A percentile compares a stretch with the other conserved stretches of the same genome.
Evolutionary conservation across 1,140 invertebrate species (phyloP).

Genomic region (Planococcus citri): DNA sequence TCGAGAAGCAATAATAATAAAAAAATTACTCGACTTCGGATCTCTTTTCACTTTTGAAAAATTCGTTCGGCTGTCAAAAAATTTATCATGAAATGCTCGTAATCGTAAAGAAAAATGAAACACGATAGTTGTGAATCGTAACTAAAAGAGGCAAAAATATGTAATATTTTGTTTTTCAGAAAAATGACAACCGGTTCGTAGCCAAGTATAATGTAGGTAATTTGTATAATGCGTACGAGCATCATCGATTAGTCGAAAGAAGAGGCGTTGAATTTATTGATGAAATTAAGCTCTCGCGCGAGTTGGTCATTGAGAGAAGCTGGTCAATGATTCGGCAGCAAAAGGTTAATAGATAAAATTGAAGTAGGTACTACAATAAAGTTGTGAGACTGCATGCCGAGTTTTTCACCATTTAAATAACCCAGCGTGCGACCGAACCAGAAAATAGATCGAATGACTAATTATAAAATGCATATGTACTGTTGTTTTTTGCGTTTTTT

Average conservation of each 20-base stretch:
- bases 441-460: not conserved
- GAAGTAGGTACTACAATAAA: not conserved
- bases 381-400: not conserved
- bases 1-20: too few relatives aligned
- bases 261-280: conserved; percentile 2
- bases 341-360: not conserved
- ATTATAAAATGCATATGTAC: conserved; percentile 2
- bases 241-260: not conserved
- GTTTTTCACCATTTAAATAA: not conserved
- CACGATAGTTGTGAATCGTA: not conserved
- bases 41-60: too few relatives aligned
- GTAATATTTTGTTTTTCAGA: not conserved
- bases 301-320: not conserved
- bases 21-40: too few relatives aligned
- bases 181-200: not conserved
- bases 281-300: not conserved
- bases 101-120: not conserved
- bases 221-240: not conserved
- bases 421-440: not conserved
- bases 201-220: too few relatives aligned
- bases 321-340: not conserved
- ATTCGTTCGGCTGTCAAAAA: too few relatives aligned
- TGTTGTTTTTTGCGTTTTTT: too few relatives aligned
- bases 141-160: not conserved
- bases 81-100: not conserved